phyloP scores from a whole-genome alignment of 2,797 vertebrate species.

The Jordanella pulchra region DNA sequence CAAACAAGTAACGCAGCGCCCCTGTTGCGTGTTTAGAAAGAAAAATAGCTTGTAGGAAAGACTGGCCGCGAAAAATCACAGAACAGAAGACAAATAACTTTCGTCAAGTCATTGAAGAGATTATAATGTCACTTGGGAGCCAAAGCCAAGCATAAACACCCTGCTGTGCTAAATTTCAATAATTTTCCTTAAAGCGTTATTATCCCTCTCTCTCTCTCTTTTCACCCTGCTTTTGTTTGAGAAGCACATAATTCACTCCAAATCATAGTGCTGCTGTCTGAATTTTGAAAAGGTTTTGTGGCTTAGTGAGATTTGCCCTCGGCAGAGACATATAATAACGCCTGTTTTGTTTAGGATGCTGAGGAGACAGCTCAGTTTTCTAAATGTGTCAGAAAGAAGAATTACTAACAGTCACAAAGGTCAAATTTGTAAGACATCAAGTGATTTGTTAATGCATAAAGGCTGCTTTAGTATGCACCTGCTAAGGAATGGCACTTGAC shows the following conservation, averaged over 20 bases:
- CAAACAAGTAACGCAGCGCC: slow-evolving; percentile 46
- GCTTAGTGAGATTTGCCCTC: slow-evolving; percentile 27
- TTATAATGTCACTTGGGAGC: slow-evolving; percentile 57
- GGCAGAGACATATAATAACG: slow-evolving; percentile 17
- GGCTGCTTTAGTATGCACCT: slow-evolving; percentile 5
- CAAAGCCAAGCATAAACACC: slow-evolving; percentile 40
- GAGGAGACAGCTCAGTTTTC: slow-evolving; percentile 4
- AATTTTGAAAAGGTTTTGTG: slow-evolving; percentile 24
- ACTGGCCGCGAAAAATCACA: slow-evolving; percentile 31
- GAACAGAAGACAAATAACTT: slow-evolving; percentile 33
- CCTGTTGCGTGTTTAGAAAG: slow-evolving; percentile 42
- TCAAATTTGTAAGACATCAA: slow-evolving; percentile 10
- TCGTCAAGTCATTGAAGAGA: slow-evolving; percentile 45
- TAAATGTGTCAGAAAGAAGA: slow-evolving; percentile 12
- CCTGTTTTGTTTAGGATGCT: slow-evolving; percentile 12
- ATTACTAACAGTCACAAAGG: background rate
- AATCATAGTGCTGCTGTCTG: slow-evolving; percentile 41
- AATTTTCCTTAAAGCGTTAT: slow-evolving; percentile 61
- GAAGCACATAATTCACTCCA: slow-evolving; percentile 53
- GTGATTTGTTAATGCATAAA: background rate
- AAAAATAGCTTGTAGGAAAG: slow-evolving; percentile 49
- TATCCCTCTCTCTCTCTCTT: slow-evolving; percentile 34
- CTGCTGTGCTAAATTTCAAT: slow-evolving; percentile 58
- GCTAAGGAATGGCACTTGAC: slow-evolving; percentile 5
- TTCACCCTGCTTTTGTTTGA: slow-evolving; percentile 60